Evolutionary conservation across 2,888 invertebrate species (phyloP), one percentile per base, ranked within the genome.

Genomic region (Lumbricus terrestris): DNA sequence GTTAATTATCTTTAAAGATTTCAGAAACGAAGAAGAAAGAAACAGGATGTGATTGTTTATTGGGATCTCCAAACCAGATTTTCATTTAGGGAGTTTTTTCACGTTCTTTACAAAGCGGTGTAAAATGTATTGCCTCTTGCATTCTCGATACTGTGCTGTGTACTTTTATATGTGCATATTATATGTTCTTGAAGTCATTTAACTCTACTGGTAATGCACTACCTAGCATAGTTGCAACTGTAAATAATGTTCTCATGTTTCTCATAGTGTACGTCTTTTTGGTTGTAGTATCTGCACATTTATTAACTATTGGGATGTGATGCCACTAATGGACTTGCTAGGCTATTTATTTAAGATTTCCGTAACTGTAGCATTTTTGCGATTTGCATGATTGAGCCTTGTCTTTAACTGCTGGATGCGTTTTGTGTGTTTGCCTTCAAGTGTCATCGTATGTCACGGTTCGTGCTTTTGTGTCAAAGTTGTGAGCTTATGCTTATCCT

Each of bases 171-270:
- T n/a, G n/a, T 69, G n/a, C n/a, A 23, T 47, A 47, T 42, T n/a
- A n/a, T n/a, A n/a, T n/a, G n/a, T 69, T 69, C 69, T 69, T 69
- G 11, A n/a, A 69, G 69, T 69, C 29, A 69, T 69, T 69, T n/a
- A 69, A n/a, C 69, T n/a, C 69, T 69, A 29, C 69, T 69, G n/a
- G n/a, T 69, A 5, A 69, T 47, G 11, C 69, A 69, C 69, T 69
- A 69, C 69, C 69, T 69, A 69, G 13, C 29, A n/a, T 69, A 16
- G 69, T 69, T 69, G n/a, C 69, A 69, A 69, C 29, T 69, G 29
- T 69, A n/a, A n/a, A 69, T n/a, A 69, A n/a, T 69, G 69, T 69
- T 69, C 69, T n/a, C n/a, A n/a, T 69, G n/a, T 69, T 69, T n/a
- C 29, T 69, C 69, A n/a, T 69, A 1, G 69, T 69, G 29, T 69